These are phyloP conservation scores for Papilio protenor DNA, from an alignment of 2,888 invertebrate species.

Conservation along the genomic window DNA sequence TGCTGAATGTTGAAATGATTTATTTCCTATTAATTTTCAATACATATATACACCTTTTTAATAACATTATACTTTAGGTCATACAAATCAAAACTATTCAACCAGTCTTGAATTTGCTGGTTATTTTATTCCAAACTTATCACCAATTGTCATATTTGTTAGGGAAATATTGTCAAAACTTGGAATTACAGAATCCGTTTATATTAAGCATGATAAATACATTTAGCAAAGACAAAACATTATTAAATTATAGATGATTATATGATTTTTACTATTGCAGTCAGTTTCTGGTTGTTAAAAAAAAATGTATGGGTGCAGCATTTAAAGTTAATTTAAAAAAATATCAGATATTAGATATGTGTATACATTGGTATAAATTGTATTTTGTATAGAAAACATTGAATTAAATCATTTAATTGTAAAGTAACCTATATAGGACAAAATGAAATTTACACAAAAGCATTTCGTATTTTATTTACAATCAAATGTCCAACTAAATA, in stretches of 20 bases:
- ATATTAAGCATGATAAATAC: conserved; percentile 3
- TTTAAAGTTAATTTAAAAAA: not conserved
- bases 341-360: not conserved
- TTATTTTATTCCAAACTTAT: not conserved
- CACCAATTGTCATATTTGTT: conserved; percentile 3
- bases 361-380: not conserved
- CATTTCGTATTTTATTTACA: conserved; percentile 5
- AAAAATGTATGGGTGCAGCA: conserved; percentile 41
- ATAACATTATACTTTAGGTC: conserved; percentile 1
- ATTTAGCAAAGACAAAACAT: not conserved
- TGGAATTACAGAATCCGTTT: not conserved
- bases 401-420: conserved; percentile 1
- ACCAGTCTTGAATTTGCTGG: not conserved
- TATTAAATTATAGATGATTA: not conserved
- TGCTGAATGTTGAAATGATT: not conserved
- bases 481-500: not conserved
- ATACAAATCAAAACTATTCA: not conserved
- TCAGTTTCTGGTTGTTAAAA: not conserved
- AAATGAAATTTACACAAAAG: not conserved
- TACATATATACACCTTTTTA: conserved; percentile 6
- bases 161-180: conserved; percentile 2
- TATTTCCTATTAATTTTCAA: conserved; percentile 10
- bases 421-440: not conserved
- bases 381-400: not conserved
- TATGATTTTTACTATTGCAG: not conserved